Percentiles rank a stretch among this genome's conserved stretches.
phyloP scores from a whole-genome alignment of 1,140 invertebrate species.

The Laupala kohalensis region DNA sequence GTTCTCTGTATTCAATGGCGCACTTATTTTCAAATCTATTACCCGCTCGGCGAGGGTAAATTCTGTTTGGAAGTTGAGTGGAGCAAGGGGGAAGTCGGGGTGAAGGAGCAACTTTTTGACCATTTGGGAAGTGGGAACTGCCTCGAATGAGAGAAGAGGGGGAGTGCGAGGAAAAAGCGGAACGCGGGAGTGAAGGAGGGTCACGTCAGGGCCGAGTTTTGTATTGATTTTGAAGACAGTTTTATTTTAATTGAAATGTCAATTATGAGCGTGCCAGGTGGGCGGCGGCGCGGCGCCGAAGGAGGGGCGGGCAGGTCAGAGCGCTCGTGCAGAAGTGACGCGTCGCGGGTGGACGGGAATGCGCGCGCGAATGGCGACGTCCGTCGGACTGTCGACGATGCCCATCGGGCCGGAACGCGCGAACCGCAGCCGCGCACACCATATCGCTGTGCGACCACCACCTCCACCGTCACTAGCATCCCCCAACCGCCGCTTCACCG shows the following conservation, averaged over 20 bases:
- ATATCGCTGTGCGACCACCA: too few species aligned
- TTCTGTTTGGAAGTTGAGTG: slow-evolving; percentile 10
- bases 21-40: slow-evolving; percentile 12
- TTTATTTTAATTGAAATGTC: not conserved
- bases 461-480: not conserved
- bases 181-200: not conserved
- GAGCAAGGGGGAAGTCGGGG: not conserved
- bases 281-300: too few species aligned
- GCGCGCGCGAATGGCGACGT: not conserved
- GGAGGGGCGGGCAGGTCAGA: too few species aligned
- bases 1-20: slow-evolving; percentile 12
- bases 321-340: not conserved
- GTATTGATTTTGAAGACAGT: not conserved
- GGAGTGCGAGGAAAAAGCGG: not conserved
- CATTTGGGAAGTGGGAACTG: not conserved
- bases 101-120: slow-evolving; percentile 5
- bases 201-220: too few species aligned
- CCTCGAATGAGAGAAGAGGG: not conserved
- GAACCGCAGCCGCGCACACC: not conserved
- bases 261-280: not conserved
- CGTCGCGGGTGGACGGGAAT: not conserved
- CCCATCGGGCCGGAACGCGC: not conserved
- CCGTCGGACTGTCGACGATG: not conserved
- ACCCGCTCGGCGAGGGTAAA: not conserved
- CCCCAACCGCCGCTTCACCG: not conserved